Percentiles rank a stretch among this genome's conserved stretches.
These are phyloP conservation scores for Synanthedon vespiformis DNA, from an alignment of 2,888 invertebrate genomes.

Conservation along the genomic window DNA sequence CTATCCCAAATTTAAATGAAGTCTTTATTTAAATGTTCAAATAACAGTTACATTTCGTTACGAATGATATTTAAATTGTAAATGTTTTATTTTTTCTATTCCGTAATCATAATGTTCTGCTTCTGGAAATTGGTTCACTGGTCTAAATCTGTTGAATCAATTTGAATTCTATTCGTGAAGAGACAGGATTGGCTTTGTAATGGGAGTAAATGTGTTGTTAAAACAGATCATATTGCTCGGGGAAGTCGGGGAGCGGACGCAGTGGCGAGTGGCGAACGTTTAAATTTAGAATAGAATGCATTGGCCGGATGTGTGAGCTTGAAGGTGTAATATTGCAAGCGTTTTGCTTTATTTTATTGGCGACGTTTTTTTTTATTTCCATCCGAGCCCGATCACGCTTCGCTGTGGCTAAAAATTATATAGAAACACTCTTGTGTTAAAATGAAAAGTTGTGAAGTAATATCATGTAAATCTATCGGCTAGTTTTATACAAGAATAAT, in stretches of 20 bases:
- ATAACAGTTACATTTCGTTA: constrained; percentile 8
- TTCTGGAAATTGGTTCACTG: constrained; percentile 17
- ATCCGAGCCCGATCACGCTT: too few relatives aligned
- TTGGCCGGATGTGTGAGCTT: constrained; percentile 35
- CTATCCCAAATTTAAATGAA: constrained; percentile 6
- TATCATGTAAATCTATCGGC: too few relatives aligned
- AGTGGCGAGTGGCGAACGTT: constrained; percentile 23
- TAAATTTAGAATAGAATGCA: constrained; percentile 37
- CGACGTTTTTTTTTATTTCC: constrained; percentile 3
- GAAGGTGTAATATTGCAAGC: constrained; percentile 42
- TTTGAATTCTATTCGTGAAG: too few relatives aligned
- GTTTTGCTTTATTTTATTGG: constrained; percentile 8
- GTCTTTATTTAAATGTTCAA: constrained; percentile 9
- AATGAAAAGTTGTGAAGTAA: too few relatives aligned
- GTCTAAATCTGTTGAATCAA: too few relatives aligned
- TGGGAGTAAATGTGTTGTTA: constrained; percentile 20
- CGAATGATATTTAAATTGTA: constrained; percentile 37
- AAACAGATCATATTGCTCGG: constrained; percentile 25
- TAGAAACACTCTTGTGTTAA: too few relatives aligned
- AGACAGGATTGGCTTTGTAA: constrained; percentile 12
- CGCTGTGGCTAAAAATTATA: too few relatives aligned
- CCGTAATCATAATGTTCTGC: constrained; percentile 31
- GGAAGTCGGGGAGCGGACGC: constrained; percentile 22
- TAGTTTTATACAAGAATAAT: too few relatives aligned
- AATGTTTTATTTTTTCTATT: constrained; percentile 30